These are phyloP conservation scores for Megaustenia siamemsis DNA, from an alignment of 2,888 invertebrate species.

Conservation along the genomic window DNA sequence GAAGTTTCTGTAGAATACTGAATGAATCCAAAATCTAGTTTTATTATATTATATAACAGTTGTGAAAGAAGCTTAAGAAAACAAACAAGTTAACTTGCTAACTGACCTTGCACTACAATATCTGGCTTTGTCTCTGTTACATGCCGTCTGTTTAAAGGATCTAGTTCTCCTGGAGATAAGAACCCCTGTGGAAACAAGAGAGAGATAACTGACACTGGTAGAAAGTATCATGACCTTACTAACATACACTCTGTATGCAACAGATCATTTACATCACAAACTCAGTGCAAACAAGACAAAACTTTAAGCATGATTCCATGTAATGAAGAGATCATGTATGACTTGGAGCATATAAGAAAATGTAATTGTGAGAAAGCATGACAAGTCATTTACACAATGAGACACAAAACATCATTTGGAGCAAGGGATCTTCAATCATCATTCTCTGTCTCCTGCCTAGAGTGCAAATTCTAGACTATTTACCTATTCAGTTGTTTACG, in stretches of 20 bases:
- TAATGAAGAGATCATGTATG: no score
- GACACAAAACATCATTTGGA: no score
- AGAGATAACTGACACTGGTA: not conserved
- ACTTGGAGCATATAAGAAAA: no score
- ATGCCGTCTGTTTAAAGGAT: conserved; percentile 95
- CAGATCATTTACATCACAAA: no score
- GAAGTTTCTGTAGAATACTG: not conserved
- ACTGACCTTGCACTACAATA: conserved; percentile 93
- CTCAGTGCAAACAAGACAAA: no score
- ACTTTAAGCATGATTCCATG: not conserved
- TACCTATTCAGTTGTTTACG: no score
- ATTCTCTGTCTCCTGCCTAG: no score
- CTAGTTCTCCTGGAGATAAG: conserved; percentile 96
- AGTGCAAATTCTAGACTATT: no score
- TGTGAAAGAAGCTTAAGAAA: not conserved
- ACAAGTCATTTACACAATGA: no score
- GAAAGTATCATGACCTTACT: not conserved
- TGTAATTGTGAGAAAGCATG: no score
- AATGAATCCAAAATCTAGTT: not conserved
- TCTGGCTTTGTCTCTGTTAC: conserved; percentile 97
- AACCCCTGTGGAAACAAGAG: conserved; percentile 86
- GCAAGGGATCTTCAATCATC: no score
- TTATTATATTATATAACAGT: not conserved
- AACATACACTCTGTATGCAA: no score
- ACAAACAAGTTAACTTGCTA: not conserved